These are phyloP conservation scores for Eucera pruinosa DNA, from an alignment of 2,888 invertebrate species.

Conservation along the genomic window DNA sequence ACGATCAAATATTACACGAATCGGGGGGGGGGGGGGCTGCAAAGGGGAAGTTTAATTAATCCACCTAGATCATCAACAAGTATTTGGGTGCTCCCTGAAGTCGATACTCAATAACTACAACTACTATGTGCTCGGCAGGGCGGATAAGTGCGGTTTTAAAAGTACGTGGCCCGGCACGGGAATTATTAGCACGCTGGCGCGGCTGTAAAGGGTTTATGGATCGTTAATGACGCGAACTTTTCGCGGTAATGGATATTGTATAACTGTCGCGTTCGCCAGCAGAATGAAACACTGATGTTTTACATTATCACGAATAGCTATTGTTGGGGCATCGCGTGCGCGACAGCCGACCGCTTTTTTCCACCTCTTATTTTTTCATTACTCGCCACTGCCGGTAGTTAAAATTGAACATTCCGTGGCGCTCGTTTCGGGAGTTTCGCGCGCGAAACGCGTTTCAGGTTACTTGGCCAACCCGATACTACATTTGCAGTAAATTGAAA, in stretches of 20 bases:
- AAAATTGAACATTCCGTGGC: constrained; percentile 24
- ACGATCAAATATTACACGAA: background rate
- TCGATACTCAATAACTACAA: background rate
- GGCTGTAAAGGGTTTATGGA: constrained; percentile 46
- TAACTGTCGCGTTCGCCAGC: constrained; percentile 20
- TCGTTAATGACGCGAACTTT: constrained; percentile 50
- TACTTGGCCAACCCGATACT: constrained; percentile 23
- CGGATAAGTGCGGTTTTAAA: constrained; percentile 14
- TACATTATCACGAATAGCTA: constrained; percentile 8
- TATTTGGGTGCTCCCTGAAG: background rate
- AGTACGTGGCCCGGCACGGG: constrained; percentile 9
- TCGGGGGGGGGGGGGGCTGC: background rate
- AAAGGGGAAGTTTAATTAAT: background rate
- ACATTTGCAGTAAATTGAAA: constrained; percentile 38
- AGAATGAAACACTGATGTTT: constrained; percentile 25
- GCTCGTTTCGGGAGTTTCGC: constrained; percentile 23
- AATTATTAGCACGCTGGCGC: constrained; percentile 40
- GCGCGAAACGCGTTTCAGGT: constrained; percentile 20
- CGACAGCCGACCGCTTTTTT: background rate
- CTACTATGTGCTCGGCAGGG: background rate
- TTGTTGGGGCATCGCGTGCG: constrained; percentile 3
- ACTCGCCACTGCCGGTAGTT: background rate
- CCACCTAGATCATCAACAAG: background rate
- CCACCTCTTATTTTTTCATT: constrained; percentile 27
- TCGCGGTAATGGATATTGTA: constrained; percentile 38